These are phyloP conservation scores for Nyctibius grandis DNA, from an alignment of 2,797 vertebrate genomes.

Conservation along the genomic window DNA sequence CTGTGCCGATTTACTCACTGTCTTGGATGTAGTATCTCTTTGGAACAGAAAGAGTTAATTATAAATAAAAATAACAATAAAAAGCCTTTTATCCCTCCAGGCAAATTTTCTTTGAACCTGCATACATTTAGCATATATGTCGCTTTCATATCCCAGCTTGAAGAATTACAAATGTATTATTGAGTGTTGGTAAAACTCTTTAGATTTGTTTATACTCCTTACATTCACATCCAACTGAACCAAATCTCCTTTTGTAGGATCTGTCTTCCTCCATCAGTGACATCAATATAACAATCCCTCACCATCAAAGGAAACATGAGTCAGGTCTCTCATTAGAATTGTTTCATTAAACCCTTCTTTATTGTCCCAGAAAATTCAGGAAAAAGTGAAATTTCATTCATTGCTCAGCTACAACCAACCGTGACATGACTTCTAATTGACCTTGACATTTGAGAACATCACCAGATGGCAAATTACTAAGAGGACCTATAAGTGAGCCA, in stretches of 20 bases:
- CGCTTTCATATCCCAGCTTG: neutral
- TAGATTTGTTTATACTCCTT: neutral
- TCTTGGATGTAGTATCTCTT: neutral
- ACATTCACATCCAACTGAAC: neutral
- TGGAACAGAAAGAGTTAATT: neutral
- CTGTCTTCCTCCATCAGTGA: neutral
- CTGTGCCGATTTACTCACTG: neutral
- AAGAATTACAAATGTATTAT: neutral
- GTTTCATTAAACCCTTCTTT: neutral
- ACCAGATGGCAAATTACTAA: neutral
- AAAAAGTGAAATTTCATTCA: neutral
- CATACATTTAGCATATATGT: neutral
- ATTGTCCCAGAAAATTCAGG: neutral
- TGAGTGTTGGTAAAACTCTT: neutral
- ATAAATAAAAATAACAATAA: conserved; percentile 12
- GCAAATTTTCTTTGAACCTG: neutral
- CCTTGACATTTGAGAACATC: conserved; percentile 10
- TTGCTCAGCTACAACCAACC: neutral
- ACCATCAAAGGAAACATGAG: neutral
- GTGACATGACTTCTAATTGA: neutral
- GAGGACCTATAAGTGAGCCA: neutral
- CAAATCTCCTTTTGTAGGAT: neutral
- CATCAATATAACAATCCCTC: neutral
- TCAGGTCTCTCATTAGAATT: neutral
- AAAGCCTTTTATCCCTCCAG: neutral